Conservation (phyloP, 2,888 invertebrate species). For the Perizoma affinitatum region DNA sequence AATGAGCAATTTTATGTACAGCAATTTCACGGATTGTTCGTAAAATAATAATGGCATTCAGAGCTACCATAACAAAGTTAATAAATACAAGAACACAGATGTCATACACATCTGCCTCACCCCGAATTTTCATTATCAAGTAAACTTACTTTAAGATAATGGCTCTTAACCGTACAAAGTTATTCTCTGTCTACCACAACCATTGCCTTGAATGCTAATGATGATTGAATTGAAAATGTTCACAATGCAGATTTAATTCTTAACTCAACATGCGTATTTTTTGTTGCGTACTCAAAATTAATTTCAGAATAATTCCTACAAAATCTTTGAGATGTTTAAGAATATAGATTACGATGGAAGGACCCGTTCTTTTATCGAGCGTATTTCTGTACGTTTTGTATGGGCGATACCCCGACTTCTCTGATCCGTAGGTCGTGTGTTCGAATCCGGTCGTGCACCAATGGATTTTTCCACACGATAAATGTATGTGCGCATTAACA, state of each 20-base stretch:
- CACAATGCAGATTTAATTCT: constrained; percentile 19
- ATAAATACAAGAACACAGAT: constrained; percentile 12
- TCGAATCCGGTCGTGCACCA: too few species aligned
- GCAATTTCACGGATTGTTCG: constrained; percentile 1
- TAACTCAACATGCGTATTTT: constrained; percentile 6
- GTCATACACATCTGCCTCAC: constrained; percentile 17
- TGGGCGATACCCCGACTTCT: too few species aligned
- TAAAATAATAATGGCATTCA: constrained; percentile 6
- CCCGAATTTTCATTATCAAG: constrained; percentile 10
- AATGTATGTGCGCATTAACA: too few species aligned
- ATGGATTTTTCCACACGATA: too few species aligned
- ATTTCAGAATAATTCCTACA: too few species aligned
- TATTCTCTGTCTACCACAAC: constrained; percentile 42
- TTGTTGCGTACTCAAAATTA: too few species aligned
- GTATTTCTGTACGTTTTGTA: too few species aligned
- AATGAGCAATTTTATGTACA: too few species aligned
- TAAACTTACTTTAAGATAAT: constrained; percentile 28
- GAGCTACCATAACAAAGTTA: constrained; percentile 8
- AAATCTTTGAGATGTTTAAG: neutral
- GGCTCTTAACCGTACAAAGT: constrained; percentile 41
- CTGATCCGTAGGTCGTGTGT: too few species aligned
- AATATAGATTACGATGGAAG: too few species aligned
- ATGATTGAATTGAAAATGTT: constrained; percentile 28
- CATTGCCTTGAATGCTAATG: constrained; percentile 20
- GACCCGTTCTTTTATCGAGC: too few species aligned